Evolutionary conservation across 2,113 vertebrate species (phyloP), one percentile per base, ranked within the genome.

Genomic region (Notiomystis cincta): DNA sequence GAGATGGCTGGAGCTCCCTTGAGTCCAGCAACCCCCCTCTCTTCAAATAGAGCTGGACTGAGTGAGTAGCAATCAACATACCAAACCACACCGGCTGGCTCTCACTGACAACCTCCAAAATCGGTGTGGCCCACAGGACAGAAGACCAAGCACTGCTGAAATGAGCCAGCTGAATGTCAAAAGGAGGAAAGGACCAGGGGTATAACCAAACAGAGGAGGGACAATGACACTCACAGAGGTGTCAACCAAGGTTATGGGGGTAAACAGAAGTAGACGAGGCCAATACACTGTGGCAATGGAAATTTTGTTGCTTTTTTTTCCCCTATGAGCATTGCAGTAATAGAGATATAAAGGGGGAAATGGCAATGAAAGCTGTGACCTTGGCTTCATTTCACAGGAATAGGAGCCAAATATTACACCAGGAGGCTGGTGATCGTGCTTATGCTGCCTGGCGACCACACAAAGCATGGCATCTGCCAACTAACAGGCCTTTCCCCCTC

Each of bases 221-320:
- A 82, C 1, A 0, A 19, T 1, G 3, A 56, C 51, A 42, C 47
- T n/a, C 57, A 58, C 24, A 56, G 56, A 82, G 25, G 23, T 83
- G 85, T 48, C 0, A 0, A 9, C 2, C 7, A 1, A 11, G 19
- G 27, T 82, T 90, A 51, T 3, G 11, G 23, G 22, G 58, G 15
- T 66, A 64, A 27, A 57, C 44, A 24, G 45, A 81, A 86, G 42
- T 6, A 76, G 13, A 30, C 61, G 15, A 83, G 14, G 19, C 22
- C 45, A 86, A 64, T 16, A 53, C 2, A 61, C 12, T 13, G 24
- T 12, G 11, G n/a, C 53, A 90, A 53, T 30, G 30, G 30, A 71
- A 92, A 82, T 71, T 25, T 19, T 79, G 13, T 9, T n/a, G 14
- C 0, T 8, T 24, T 44, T 15, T 64, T 58, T 38, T 22, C 3